Evolutionary conservation across 1,140 invertebrate genomes (phyloP).

Genomic region (Leptonema lineaticorne): DNA sequence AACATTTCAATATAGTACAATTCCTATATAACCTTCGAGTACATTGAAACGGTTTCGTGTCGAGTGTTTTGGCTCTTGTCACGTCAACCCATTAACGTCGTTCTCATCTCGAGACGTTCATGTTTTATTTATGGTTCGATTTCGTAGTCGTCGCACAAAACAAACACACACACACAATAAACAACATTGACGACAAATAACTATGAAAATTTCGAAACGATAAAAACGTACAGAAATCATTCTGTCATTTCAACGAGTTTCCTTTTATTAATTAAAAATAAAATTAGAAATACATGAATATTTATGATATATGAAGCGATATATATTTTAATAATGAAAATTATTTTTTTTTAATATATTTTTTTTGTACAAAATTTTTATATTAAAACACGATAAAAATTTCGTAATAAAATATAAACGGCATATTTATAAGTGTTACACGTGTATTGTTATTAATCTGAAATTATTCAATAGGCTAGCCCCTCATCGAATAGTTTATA

Average conservation of each 20-base stretch:
- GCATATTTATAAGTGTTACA: no score
- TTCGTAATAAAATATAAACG: no score
- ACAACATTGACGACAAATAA: neutral
- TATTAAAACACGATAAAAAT: no score
- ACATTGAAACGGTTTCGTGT: neutral
- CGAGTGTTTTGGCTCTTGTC: neutral
- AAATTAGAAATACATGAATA: neutral
- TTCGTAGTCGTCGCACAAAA: neutral
- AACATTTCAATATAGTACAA: no score
- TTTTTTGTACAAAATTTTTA: no score
- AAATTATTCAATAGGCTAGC: no score
- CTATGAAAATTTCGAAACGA: neutral
- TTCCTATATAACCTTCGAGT: no score
- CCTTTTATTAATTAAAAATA: conserved; percentile 8
- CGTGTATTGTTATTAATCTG: no score
- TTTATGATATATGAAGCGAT: neutral
- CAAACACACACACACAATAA: no score
- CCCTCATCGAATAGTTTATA: no score
- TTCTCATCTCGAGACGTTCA: neutral
- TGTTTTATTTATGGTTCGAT: conserved; percentile 11
- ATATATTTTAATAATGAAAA: no score
- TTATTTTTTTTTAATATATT: no score
- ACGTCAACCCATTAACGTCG: conserved; percentile 15
- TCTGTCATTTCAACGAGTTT: neutral
- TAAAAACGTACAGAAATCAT: neutral